These are phyloP conservation scores for Eretmocerus hayati DNA, from an alignment of 2,888 invertebrate species.

Conservation along the genomic window DNA sequence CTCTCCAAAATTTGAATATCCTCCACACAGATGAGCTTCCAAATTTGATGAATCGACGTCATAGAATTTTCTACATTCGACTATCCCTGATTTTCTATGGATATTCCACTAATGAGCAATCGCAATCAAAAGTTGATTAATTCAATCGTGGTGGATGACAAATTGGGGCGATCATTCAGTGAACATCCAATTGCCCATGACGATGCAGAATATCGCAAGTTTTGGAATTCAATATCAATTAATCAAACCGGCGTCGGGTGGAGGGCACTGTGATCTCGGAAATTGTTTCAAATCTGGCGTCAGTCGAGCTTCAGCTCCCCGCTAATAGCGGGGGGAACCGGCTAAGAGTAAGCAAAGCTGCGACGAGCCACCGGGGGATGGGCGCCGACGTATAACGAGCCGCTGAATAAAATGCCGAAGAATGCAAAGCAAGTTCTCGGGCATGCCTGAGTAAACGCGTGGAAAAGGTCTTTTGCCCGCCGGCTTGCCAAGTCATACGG, in stretches of 20 bases:
- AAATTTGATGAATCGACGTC: no score
- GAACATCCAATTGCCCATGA: no score
- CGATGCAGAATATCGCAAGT: no score
- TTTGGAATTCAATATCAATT: no score
- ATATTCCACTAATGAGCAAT: no score
- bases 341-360: background rate
- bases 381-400: background rate
- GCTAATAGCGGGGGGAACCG: slow-evolving; percentile 6
- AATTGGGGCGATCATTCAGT: no score
- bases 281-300: background rate
- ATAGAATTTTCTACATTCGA: no score
- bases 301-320: slow-evolving; percentile 15
- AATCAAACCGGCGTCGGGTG: background rate
- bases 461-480: slow-evolving; percentile 2
- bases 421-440: slow-evolving; percentile 15
- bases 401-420: slow-evolving; percentile 2
- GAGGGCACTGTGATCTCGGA: background rate
- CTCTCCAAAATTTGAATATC: no score
- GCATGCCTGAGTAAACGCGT: slow-evolving; percentile 10
- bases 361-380: background rate
- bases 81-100: no score
- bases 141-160: no score
- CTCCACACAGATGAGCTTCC: no score
- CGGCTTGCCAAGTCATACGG: slow-evolving; percentile 12
- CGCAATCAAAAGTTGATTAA: no score